Conservation (phyloP, 2,113 vertebrate species). For the Chitala chitala region DNA sequence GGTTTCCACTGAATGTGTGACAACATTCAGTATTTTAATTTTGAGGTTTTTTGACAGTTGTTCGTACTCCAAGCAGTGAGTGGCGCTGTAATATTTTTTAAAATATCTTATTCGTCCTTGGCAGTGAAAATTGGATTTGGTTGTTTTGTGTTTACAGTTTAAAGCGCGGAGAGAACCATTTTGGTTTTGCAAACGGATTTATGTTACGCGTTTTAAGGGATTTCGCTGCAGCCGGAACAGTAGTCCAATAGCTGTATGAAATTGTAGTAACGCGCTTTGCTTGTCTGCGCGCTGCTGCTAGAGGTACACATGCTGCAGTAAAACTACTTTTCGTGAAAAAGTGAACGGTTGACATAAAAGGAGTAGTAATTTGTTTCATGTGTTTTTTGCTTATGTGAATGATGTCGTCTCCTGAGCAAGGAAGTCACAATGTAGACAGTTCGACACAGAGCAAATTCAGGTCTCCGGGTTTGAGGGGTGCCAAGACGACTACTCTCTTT, state of each 20-base stretch:
- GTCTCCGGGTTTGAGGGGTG: constrained; percentile 71
- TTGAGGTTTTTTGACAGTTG: too few species aligned
- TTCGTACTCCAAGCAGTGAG: constrained; percentile 8
- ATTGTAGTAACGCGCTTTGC: too few species aligned
- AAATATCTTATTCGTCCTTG: neutral
- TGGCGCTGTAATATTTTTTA: constrained; percentile 27
- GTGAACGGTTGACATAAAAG: neutral
- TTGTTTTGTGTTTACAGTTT: neutral
- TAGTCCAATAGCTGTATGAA: too few species aligned
- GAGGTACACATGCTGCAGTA: neutral
- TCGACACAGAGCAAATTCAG: constrained; percentile 53
- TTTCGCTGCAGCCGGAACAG: too few species aligned
- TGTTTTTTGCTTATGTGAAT: neutral
- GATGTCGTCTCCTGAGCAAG: constrained; percentile 68
- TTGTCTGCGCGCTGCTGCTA: neutral
- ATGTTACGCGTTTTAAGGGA: too few species aligned
- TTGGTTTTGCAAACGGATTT: too few species aligned
- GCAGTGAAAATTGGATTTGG: neutral
- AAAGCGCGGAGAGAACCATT: neutral
- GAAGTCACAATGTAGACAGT: constrained; percentile 46
- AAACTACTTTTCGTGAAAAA: neutral
- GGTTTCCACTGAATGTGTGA: neutral
- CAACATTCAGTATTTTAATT: neutral
- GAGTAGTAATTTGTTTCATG: neutral
- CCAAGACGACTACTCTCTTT: constrained; percentile 79